Evolutionary conservation across 2,113 vertebrate genomes (phyloP).

Genomic region (Takifugu flavidus): DNA sequence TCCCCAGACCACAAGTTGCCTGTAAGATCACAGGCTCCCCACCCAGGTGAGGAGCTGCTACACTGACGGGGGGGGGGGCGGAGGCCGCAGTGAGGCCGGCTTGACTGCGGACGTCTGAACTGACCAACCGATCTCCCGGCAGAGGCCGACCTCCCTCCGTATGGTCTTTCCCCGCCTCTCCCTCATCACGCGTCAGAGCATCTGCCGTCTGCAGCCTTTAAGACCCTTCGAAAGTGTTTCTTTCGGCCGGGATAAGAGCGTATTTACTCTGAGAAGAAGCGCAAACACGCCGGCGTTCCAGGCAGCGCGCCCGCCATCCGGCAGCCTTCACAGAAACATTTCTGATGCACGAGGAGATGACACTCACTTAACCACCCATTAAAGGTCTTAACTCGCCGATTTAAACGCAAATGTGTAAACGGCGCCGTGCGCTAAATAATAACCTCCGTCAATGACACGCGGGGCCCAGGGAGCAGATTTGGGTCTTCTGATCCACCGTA

Average conservation of each 20-base stretch:
- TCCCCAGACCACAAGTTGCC: too few relatives aligned
- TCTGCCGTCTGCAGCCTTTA: slow-evolving; percentile 1
- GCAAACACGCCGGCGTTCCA: too few relatives aligned
- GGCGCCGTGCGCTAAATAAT: neutral
- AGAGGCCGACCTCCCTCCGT: neutral
- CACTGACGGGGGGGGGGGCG: too few relatives aligned
- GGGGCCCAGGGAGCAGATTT: slow-evolving; percentile 4
- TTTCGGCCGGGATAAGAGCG: neutral
- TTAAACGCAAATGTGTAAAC: slow-evolving; percentile 19
- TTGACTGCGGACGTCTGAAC: too few relatives aligned
- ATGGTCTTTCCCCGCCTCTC: neutral
- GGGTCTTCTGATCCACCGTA: neutral
- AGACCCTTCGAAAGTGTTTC: neutral
- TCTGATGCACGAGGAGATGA: slow-evolving; percentile 2
- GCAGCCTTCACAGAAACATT: slow-evolving; percentile 1
- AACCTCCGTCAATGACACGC: slow-evolving; percentile 8
- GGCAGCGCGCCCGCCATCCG: neutral
- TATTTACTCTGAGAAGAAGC: too few relatives aligned
- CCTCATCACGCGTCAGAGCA: neutral
- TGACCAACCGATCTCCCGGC: too few relatives aligned
- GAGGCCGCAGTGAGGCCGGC: too few relatives aligned
- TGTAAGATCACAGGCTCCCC: too few relatives aligned
- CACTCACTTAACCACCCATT: slow-evolving; percentile 3
- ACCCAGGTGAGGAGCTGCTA: too few relatives aligned
- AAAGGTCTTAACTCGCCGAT: slow-evolving; percentile 4